These are phyloP conservation scores for Carettochelys insculpta DNA, from an alignment of 2,113 vertebrate species.

Conservation along the genomic window DNA sequence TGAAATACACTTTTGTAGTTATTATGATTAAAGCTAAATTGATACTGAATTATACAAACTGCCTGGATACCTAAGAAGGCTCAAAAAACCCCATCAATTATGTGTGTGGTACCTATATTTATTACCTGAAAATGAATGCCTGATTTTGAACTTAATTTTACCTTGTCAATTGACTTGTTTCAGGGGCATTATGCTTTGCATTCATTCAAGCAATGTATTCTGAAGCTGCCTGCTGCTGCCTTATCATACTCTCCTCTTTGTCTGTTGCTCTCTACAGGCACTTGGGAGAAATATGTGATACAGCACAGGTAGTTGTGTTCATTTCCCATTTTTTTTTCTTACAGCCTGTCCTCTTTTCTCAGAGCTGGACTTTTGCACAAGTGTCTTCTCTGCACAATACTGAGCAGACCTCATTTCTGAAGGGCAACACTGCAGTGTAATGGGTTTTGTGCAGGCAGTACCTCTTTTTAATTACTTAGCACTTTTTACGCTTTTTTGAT, in stretches of 20 bases:
- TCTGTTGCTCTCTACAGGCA: background rate
- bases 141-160: constrained; percentile 22
- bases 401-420: background rate
- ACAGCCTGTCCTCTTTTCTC: background rate
- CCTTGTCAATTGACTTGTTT: constrained; percentile 15
- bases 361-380: background rate
- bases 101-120: background rate
- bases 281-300: background rate
- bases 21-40: constrained; percentile 47
- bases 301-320: background rate
- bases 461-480: background rate
- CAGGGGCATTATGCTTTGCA: background rate
- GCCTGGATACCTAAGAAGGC: background rate
- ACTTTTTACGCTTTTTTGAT: background rate
- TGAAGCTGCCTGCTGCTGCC: background rate
- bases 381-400: background rate
- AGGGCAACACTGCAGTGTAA: background rate
- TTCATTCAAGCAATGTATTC: background rate
- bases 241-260: background rate
- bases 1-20: constrained; percentile 17
- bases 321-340: background rate
- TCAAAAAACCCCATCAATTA: constrained; percentile 10
- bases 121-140: constrained; percentile 23
- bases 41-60: constrained; percentile 15
- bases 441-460: background rate